Evolutionary conservation across 1,140 invertebrate species (phyloP).

Genomic region (Helicoverpa armigera): DNA sequence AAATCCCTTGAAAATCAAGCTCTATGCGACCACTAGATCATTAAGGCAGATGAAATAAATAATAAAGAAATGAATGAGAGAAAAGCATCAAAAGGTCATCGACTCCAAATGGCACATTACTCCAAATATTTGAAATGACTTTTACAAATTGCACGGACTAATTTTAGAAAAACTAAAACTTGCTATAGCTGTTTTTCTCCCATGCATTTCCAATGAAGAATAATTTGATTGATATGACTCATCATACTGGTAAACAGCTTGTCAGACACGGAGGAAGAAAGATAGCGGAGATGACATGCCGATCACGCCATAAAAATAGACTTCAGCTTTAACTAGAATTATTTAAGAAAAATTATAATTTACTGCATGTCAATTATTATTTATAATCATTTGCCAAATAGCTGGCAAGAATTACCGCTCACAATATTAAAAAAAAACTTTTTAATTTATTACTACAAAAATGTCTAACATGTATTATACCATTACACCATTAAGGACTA

Average conservation of each 20-base stretch:
- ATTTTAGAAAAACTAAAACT: background rate
- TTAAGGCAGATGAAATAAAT: background rate
- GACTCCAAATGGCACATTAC: background rate
- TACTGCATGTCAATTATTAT: no score
- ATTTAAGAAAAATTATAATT: no score
- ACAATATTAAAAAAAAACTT: no score
- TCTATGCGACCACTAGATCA: no score
- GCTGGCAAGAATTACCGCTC: no score
- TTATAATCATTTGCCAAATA: no score
- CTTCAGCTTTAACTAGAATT: no score
- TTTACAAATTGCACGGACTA: constrained; percentile 15
- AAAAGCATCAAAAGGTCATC: background rate
- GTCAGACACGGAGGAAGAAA: background rate
- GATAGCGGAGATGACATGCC: background rate
- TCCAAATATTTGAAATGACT: background rate
- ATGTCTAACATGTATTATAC: no score
- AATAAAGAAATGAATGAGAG: background rate
- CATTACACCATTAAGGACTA: no score
- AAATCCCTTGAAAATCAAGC: no score
- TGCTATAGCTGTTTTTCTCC: background rate
- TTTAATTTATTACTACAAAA: no score
- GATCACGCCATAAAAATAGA: no score
- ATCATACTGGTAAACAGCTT: background rate
- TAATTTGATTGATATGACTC: constrained; percentile 23
- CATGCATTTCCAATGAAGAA: background rate